These are phyloP conservation scores for Steinernema feltiae DNA, from an alignment of 1,140 invertebrate genomes.

Conservation along the genomic window DNA sequence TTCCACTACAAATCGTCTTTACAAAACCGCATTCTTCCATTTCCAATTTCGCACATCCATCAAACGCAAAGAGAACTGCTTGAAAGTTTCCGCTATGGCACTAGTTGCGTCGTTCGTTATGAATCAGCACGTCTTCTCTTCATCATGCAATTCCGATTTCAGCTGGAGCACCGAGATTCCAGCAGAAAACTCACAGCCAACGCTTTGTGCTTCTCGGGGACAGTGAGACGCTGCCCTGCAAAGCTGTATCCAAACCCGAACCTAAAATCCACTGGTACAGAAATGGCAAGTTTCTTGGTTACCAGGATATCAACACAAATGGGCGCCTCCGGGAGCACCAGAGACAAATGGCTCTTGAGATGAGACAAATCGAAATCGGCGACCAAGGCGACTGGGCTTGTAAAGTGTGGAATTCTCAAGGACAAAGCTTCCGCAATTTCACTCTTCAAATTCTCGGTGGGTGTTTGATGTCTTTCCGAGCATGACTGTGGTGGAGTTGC, in stretches of 20 bases:
- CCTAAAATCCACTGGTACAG: conserved; percentile 25
- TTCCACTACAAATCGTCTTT: too few species aligned
- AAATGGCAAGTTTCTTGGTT: conserved; percentile 20
- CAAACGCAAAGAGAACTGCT: too few species aligned
- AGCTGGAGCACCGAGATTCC: not conserved
- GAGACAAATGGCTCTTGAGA: conserved; percentile 25
- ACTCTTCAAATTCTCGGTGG: conserved; percentile 55
- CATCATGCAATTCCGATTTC: too few species aligned
- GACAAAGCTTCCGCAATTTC: conserved; percentile 49
- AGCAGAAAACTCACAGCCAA: conserved; percentile 3
- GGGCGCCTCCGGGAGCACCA: conserved; percentile 23
- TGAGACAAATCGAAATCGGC: conserved; percentile 21
- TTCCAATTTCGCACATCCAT: too few species aligned
- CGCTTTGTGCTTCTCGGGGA: not conserved
- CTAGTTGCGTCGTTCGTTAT: too few species aligned
- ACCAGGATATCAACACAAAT: conserved; percentile 17
- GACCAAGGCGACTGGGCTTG: conserved; percentile 51
- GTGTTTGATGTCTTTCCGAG: conserved; percentile 32
- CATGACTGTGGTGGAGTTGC: conserved; percentile 10
- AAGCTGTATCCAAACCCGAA: conserved; percentile 15
- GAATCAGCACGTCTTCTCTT: too few species aligned
- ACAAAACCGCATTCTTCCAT: too few species aligned
- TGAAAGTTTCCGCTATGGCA: too few species aligned
- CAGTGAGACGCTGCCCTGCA: conserved; percentile 19
- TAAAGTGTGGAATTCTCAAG: conserved; percentile 54